Evolutionary conservation across 2,888 invertebrate species (phyloP), one percentile per base, ranked within the genome.

Genomic region (Eurytoma adleriae): DNA sequence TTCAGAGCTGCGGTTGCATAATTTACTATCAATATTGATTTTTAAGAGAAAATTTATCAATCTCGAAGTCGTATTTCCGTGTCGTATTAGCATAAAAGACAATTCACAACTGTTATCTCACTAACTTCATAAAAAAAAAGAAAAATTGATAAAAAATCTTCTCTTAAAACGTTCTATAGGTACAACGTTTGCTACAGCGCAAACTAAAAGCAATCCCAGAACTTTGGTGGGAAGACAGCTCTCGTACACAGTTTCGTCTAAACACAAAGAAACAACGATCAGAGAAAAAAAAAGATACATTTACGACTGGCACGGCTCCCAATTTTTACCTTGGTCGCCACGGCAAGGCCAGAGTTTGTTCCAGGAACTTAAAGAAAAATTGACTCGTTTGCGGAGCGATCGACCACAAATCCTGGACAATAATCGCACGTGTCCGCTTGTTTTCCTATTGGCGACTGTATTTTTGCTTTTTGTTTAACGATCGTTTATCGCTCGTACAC

Each of bases 391-490:
- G 14, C 83, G 84, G 83, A 84, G 82, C 84, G 24, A 85, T 82
- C 81, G 83, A 85, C 84, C 88, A 86, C 85, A 86, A 87, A 85
- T 89, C 86, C 87, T 86, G 86, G 86, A 87, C 84, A 87, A 78
- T 85, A 85, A 85, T 82, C 85, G 82, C 86, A 78, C 84, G 85
- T 85, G 82, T 84, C 85, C 85, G 85, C 87, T 85, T 87, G 40
- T 40, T 40, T 40, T 40, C 40, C 40, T 54, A n/a, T 50, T 50
- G 54, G 14, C 54, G n/a, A 54, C n/a, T 40, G 16, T 3, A 10
- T 64, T 40, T 18, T 20, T 62, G 30, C 24, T 30, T 1, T 62
- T 61, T 14, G 24, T n/a, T 62, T 62, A 30, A n/a, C 27, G n/a
- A 62, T 16, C 30, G 14, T 30, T n/a, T 62, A 16, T 16, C 30